A percentile compares a stretch with the other conserved stretches of the same genome.
Evolutionary conservation across 2,113 vertebrate genomes (phyloP).

Genomic region (Pterophyllum scalare): DNA sequence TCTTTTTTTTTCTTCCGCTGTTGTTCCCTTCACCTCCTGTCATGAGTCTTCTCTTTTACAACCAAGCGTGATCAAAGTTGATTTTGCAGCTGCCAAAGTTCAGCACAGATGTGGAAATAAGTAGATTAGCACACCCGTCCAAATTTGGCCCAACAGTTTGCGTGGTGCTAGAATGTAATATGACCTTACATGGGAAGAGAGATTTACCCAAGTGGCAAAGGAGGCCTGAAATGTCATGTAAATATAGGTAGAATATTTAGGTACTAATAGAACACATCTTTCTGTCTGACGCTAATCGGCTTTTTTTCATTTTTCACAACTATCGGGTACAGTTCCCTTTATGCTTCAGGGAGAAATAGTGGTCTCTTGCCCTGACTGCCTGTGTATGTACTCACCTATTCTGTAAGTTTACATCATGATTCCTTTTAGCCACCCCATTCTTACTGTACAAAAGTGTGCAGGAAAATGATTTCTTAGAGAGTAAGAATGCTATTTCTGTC

Average conservation of each 20-base stretch:
- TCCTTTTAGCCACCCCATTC: not conserved
- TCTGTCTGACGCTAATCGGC: not conserved
- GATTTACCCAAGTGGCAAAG: constrained; percentile 5
- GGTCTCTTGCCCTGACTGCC: not conserved
- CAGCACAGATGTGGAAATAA: constrained; percentile 69
- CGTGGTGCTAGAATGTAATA: constrained; percentile 17
- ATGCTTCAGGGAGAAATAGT: not conserved
- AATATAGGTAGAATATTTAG: not conserved
- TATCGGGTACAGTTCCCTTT: not conserved
- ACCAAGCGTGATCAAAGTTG: constrained; percentile 66
- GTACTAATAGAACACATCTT: not conserved
- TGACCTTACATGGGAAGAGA: constrained; percentile 9
- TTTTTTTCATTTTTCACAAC: not conserved
- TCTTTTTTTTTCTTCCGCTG: constrained; percentile 31
- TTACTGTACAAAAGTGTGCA: not conserved
- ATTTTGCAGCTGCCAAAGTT: constrained; percentile 69
- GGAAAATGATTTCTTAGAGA: not conserved
- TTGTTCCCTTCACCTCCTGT: constrained; percentile 59
- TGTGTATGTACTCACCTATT: not conserved
- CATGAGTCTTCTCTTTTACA: constrained; percentile 58
- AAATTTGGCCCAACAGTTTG: constrained; percentile 40
- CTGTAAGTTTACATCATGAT: not conserved
- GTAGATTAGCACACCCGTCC: constrained; percentile 64
- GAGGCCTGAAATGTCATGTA: not conserved
- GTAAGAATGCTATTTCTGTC: not conserved